Evolutionary conservation across 2,888 invertebrate species (phyloP).

Genomic region (Globia sparganii): DNA sequence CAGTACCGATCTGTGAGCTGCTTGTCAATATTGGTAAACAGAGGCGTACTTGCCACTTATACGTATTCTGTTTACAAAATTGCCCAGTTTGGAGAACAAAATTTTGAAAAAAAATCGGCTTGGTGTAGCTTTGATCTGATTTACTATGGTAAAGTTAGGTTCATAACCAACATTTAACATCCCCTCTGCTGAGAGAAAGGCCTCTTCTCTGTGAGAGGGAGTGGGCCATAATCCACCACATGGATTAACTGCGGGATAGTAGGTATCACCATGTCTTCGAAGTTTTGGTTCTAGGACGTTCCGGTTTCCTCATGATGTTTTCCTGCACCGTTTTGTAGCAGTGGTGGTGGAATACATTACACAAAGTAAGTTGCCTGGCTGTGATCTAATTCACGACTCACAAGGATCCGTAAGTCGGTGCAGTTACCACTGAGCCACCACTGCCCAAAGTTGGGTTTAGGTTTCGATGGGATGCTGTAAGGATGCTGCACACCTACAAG

Average conservation of each 20-base stretch:
- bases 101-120: neutral
- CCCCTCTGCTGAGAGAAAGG: neutral
- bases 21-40: constrained; percentile 25
- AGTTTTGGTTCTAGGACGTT: neutral
- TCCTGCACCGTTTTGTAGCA: neutral
- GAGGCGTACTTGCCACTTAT: neutral
- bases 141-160: neutral
- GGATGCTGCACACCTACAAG: too few relatives aligned
- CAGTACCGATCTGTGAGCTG: constrained; percentile 28
- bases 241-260: neutral
- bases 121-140: neutral
- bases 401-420: neutral
- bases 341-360: neutral
- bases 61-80: constrained; percentile 6
- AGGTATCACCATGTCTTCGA: neutral
- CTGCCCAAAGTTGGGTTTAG: neutral
- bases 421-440: neutral
- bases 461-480: too few relatives aligned
- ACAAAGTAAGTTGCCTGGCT: neutral
- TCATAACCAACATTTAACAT: neutral
- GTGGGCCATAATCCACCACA: neutral
- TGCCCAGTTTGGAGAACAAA: neutral
- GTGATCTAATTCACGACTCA: neutral
- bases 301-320: neutral
- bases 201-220: neutral